Percentiles rank a stretch among this genome's conserved stretches.
phyloP scores from a whole-genome alignment of 2,888 invertebrate genomes.

The Ichneumon xanthorius region DNA sequence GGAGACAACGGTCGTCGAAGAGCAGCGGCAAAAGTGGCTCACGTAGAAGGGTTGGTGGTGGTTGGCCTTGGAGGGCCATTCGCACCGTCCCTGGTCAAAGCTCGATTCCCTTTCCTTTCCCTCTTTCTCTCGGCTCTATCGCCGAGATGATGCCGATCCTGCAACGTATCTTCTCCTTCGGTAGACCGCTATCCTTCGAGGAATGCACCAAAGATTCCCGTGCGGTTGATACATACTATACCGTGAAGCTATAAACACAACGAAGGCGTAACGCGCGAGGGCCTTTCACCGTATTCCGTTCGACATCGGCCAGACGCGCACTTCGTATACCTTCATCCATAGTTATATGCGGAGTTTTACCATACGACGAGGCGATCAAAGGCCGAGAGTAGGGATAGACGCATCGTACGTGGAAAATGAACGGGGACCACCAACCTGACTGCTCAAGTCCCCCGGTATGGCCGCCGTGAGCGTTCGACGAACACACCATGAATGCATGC shows the following conservation, averaged over 20 bases:
- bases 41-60: constrained; percentile 76
- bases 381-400: constrained; percentile 17
- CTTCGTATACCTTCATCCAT: constrained; percentile 26
- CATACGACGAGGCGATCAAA: constrained; percentile 33
- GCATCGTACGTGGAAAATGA: constrained; percentile 65
- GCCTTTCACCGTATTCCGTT: constrained; percentile 40
- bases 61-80: constrained; percentile 80
- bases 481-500: constrained; percentile 63
- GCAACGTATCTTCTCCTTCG: constrained; percentile 57
- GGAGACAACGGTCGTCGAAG: constrained; percentile 18
- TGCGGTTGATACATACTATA: constrained; percentile 18
- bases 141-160: constrained; percentile 45
- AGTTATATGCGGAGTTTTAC: constrained; percentile 36
- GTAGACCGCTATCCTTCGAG: constrained; percentile 70
- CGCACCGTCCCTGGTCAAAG: constrained; percentile 73
- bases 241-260: constrained; percentile 5
- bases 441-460: constrained; percentile 47
- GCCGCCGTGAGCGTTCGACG: constrained; percentile 62
- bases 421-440: constrained; percentile 66
- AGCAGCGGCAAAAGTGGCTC: constrained; percentile 44
- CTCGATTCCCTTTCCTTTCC: constrained; percentile 44
- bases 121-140: constrained; percentile 23
- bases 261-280: constrained; percentile 31
- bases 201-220: constrained; percentile 72
- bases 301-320: constrained; percentile 42